Conservation (phyloP, 2,888 invertebrate genomes). For the Lacanobia oleracea region DNA sequence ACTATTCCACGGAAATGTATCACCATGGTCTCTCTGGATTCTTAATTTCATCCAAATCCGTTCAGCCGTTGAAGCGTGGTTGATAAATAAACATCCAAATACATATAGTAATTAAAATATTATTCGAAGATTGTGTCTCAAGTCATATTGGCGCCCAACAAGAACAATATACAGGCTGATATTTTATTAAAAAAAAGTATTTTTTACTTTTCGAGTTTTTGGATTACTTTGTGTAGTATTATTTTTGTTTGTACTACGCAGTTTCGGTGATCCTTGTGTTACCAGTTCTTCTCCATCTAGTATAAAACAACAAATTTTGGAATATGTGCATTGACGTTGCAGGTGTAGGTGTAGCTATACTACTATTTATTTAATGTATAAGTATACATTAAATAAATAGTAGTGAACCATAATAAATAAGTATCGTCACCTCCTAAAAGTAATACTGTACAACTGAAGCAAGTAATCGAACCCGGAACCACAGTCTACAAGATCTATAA, state of each 20-base stretch:
- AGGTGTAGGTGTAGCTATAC: background rate
- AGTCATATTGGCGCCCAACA: background rate
- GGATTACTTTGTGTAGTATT: background rate
- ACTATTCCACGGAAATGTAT: too few relatives aligned
- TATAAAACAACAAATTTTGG: background rate
- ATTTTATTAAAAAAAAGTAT: background rate
- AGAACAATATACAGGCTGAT: background rate
- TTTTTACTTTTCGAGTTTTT: background rate
- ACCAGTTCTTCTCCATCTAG: background rate
- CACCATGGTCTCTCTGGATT: background rate
- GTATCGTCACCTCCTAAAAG: background rate
- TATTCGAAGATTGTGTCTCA: background rate
- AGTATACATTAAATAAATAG: too few relatives aligned
- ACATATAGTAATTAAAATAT: background rate
- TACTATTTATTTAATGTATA: too few relatives aligned
- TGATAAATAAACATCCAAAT: background rate
- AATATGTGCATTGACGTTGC: background rate
- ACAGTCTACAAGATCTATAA: background rate
- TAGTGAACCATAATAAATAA: background rate
- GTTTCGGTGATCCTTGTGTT: background rate
- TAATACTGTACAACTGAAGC: background rate
- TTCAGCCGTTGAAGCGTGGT: background rate
- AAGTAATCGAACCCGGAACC: constrained; percentile 19
- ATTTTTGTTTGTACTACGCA: background rate
- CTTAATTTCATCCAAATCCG: background rate